Conservation (phyloP, 2,113 vertebrate genomes). For the Dascyllus trimaculatus region DNA sequence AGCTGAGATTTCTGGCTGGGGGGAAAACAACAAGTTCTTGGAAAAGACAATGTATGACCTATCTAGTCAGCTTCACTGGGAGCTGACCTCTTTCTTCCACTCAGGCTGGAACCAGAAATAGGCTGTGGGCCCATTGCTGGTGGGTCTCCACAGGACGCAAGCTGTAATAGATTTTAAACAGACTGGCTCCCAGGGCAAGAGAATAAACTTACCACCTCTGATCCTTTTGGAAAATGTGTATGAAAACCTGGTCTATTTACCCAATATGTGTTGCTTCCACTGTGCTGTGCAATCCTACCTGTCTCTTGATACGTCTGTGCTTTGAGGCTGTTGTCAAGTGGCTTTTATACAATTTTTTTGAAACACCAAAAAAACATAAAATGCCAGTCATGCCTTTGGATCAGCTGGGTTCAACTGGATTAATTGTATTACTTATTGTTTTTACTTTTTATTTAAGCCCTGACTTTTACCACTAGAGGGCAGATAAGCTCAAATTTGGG, state of each 20-base stretch:
- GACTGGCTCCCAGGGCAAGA: constrained; percentile 48
- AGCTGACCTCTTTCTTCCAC: constrained; percentile 68
- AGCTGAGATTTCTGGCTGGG: background rate
- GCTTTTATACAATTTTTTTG: constrained; percentile 37
- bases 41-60: constrained; percentile 51
- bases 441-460: background rate
- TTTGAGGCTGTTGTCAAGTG: constrained; percentile 33
- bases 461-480: background rate
- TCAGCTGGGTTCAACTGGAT: constrained; percentile 2
- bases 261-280: constrained; percentile 38
- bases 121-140: constrained; percentile 51
- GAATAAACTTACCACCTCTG: constrained; percentile 50
- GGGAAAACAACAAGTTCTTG: constrained; percentile 35
- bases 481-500: background rate
- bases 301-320: background rate
- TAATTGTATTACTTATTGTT: constrained; percentile 7
- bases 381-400: constrained; percentile 29
- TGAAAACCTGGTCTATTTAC: constrained; percentile 54
- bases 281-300: background rate
- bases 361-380: constrained; percentile 25
- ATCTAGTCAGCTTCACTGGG: constrained; percentile 63
- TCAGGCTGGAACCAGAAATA: constrained; percentile 63
- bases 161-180: constrained; percentile 71
- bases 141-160: constrained; percentile 66
- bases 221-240: constrained; percentile 45